These are phyloP conservation scores for Arenaria interpres DNA, from an alignment of 2,113 vertebrate species.

Conservation along the genomic window DNA sequence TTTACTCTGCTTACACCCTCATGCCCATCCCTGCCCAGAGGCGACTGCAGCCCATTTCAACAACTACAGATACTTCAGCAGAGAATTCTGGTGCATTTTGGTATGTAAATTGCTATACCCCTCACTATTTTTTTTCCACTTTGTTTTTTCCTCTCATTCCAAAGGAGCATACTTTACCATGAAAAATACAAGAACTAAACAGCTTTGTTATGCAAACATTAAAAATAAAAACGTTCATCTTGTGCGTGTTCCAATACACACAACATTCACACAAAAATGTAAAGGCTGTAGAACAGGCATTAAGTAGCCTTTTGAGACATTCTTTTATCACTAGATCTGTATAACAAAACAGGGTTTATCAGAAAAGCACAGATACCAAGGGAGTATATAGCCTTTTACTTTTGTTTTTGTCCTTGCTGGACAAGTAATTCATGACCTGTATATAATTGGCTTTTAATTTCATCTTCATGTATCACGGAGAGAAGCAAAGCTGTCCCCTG, in stretches of 20 bases:
- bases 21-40: accelerated
- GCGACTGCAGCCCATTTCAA: neutral
- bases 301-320: neutral
- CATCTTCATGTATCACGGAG: neutral
- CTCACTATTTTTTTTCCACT: neutral
- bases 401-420: neutral
- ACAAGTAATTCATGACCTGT: neutral
- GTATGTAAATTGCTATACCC: neutral
- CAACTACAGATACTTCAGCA: neutral
- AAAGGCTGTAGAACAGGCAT: neutral
- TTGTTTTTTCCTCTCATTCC: neutral
- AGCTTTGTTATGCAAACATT: neutral
- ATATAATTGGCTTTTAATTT: neutral
- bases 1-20: neutral
- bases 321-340: neutral
- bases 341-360: neutral
- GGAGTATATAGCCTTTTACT: neutral
- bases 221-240: neutral
- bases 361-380: neutral
- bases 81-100: neutral
- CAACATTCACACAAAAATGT: neutral
- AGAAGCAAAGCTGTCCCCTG: neutral
- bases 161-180: neutral
- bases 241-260: accelerated
- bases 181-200: neutral